Evolutionary conservation across 1,140 invertebrate species (phyloP).

Genomic region (Apis florea): DNA sequence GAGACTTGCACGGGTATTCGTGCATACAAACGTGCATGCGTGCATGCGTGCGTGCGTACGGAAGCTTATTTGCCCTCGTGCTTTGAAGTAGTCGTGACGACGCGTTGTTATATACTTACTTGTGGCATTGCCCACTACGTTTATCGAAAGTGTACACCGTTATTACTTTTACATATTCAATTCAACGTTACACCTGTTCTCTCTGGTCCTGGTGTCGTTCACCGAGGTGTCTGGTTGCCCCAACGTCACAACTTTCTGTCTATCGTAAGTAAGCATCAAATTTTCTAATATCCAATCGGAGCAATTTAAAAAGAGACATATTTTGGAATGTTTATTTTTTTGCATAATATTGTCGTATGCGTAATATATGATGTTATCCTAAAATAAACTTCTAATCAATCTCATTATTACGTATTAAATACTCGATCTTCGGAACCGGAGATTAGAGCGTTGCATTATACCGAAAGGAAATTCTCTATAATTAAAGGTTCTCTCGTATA

Average conservation of each 20-base stretch:
- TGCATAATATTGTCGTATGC: neutral
- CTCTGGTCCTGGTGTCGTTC: conserved; percentile 10
- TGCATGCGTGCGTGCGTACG: conserved; percentile 8
- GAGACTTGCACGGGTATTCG: conserved; percentile 17
- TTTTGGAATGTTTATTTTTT: neutral
- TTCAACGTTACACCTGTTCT: conserved; percentile 16
- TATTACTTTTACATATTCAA: conserved; percentile 10
- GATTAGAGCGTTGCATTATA: neutral
- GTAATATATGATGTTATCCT: neutral
- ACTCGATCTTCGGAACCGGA: neutral
- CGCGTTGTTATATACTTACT: conserved; percentile 15
- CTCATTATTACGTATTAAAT: neutral
- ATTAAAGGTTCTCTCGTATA: neutral
- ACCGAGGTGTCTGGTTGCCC: conserved; percentile 10
- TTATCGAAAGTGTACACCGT: conserved; percentile 41
- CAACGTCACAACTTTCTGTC: conserved; percentile 11
- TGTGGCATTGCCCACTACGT: conserved; percentile 2
- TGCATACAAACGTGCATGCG: conserved; percentile 2
- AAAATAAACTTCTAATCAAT: neutral
- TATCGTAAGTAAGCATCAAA: conserved; percentile 18
- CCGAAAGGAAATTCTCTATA: neutral
- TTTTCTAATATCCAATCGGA: neutral
- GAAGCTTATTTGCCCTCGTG: conserved; percentile 26
- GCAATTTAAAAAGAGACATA: neutral
- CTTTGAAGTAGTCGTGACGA: conserved; percentile 5